These are phyloP conservation scores for Dendrocincla tyrannina DNA, from an alignment of 2,797 vertebrate genomes.

Conservation along the genomic window DNA sequence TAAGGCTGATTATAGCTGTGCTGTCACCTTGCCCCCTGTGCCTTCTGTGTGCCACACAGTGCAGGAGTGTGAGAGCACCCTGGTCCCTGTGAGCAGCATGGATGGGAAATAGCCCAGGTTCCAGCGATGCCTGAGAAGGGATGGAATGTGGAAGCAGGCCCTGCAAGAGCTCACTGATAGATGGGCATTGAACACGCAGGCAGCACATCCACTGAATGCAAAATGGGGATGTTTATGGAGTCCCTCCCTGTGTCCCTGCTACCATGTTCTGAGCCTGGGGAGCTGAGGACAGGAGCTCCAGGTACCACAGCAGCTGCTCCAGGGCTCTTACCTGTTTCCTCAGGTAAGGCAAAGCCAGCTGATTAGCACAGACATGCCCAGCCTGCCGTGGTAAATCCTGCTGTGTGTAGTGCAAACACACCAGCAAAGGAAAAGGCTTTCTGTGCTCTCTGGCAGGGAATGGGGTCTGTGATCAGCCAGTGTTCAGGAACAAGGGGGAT, in stretches of 20 bases:
- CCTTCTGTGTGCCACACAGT: background rate
- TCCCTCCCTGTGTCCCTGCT: background rate
- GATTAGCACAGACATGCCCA: background rate
- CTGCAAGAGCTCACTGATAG: background rate
- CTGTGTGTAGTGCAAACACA: background rate
- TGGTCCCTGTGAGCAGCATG: background rate
- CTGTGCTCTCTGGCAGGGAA: background rate
- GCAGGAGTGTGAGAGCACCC: accelerated
- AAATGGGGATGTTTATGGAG: background rate
- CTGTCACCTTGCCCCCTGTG: accelerated
- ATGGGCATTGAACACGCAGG: background rate
- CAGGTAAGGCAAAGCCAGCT: background rate
- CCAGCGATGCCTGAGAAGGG: background rate
- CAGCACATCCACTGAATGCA: background rate
- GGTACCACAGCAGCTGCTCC: background rate
- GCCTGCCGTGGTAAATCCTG: background rate
- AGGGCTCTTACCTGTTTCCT: background rate
- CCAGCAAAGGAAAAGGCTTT: background rate
- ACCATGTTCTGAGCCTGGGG: background rate
- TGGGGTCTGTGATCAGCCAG: background rate
- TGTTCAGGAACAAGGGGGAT: background rate
- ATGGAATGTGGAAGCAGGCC: background rate
- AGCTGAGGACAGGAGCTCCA: background rate
- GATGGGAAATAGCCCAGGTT: background rate
- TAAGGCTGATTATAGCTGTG: background rate